These are phyloP conservation scores for Euspilapteryx auroguttella DNA, from an alignment of 2,888 invertebrate species.

Conservation along the genomic window DNA sequence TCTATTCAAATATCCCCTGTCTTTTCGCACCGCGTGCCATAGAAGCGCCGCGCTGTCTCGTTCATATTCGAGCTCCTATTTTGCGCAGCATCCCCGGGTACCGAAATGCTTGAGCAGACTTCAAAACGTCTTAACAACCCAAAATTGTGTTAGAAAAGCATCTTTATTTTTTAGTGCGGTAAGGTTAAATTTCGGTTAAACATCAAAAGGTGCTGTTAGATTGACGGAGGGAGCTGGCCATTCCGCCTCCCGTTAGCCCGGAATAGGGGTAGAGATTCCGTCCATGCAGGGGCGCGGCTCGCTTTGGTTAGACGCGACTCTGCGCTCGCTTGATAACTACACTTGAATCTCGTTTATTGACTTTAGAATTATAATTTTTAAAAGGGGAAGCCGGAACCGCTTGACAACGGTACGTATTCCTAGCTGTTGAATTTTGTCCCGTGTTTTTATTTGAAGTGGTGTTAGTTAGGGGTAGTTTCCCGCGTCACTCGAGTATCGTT, in stretches of 20 bases:
- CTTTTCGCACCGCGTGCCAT: conserved; percentile 49
- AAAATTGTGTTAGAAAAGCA: conserved; percentile 10
- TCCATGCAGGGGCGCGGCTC: conserved; percentile 60
- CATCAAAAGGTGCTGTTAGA: not conserved
- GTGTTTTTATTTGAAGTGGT: conserved; percentile 9
- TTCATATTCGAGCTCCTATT: conserved; percentile 61
- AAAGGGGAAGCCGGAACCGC: too few species aligned
- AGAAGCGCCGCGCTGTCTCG: conserved; percentile 61
- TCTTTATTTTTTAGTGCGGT: conserved; percentile 8
- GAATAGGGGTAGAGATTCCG: conserved; percentile 61
- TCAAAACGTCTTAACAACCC: conserved; percentile 25
- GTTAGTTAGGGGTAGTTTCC: conserved; percentile 1
- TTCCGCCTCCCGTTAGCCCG: conserved; percentile 45
- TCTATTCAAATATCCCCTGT: conserved; percentile 56
- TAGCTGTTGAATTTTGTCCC: not conserved
- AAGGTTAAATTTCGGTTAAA: conserved; percentile 13
- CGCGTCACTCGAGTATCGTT: conserved; percentile 44
- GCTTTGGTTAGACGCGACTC: conserved; percentile 60
- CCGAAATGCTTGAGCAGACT: conserved; percentile 54
- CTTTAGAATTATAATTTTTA: conserved; percentile 20
- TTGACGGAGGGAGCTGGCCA: conserved; percentile 4
- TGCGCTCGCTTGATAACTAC: conserved; percentile 47
- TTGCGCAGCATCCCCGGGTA: conserved; percentile 64
- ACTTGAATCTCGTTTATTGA: conserved; percentile 24
- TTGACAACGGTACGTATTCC: too few species aligned